Evolutionary conservation across 2,888 invertebrate species (phyloP).

Genomic region (Agriopis aurantiaria): DNA sequence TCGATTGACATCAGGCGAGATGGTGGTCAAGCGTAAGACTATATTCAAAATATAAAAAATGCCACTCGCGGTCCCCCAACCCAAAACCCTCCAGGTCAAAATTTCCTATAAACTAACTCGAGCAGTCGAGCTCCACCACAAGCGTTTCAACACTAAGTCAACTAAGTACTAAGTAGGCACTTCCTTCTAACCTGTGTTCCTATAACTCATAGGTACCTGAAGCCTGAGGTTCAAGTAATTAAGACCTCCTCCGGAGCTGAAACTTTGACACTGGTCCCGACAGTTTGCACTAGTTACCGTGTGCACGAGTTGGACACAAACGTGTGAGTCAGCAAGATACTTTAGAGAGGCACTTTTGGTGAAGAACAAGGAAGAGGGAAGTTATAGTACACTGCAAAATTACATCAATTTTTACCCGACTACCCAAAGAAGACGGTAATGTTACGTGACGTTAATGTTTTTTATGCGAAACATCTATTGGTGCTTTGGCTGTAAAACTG

Average conservation of each 20-base stretch:
- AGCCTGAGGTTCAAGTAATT: conserved; percentile 42
- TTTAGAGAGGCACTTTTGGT: conserved; percentile 37
- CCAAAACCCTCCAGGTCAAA: too few relatives aligned
- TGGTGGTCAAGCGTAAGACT: too few relatives aligned
- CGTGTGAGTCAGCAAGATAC: neutral
- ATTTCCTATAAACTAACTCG: too few relatives aligned
- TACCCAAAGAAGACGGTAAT: too few relatives aligned
- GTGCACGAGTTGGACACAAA: conserved; percentile 1
- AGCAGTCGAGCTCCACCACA: neutral
- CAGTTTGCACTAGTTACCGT: conserved; percentile 37
- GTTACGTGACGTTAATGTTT: too few relatives aligned
- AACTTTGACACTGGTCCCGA: conserved; percentile 37
- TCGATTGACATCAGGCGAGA: too few relatives aligned
- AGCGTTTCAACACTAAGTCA: neutral
- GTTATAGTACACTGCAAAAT: too few relatives aligned
- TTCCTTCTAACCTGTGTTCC: conserved; percentile 6
- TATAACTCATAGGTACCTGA: conserved; percentile 10
- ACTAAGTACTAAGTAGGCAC: neutral
- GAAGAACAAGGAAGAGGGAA: neutral
- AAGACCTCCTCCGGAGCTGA: conserved; percentile 36
- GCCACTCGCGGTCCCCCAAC: too few relatives aligned
- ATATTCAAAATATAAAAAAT: too few relatives aligned
- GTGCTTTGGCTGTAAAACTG: too few relatives aligned
- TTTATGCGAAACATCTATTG: too few relatives aligned
- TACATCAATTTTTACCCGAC: too few relatives aligned